Base-by-base conservation (phyloP, 2,888 invertebrate species). In the Torymus auratus region DNA sequence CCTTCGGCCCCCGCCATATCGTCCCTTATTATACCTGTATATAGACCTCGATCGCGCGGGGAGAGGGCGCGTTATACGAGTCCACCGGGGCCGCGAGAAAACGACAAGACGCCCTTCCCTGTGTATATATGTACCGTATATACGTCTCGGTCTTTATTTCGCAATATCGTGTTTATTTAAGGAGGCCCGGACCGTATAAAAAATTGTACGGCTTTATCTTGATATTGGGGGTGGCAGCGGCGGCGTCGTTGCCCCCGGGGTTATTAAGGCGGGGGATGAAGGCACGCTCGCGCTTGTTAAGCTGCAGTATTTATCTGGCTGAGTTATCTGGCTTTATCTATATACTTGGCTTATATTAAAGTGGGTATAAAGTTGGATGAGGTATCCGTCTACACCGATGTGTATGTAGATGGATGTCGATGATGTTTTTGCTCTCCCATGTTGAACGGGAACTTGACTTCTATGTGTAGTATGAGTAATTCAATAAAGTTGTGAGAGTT, bases 11-110 rank as follows among this genome's bases (percentile, higher is more conserved):
- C 12, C 2, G 14, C 55, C 55, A 17, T 64, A 65, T 3, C 3
- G 3, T 53, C 78, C 67, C 73, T 78, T 73, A 78, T 78, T 78
- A 28, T 28, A 78, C 78, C 78, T 78, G 71, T 10, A n/a, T 52
- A 14, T 61, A 76, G 68, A 68, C 61, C 61, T 61, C 20, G 75
- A 58, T 61, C 65, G 52, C 20, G 20, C 13, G 23, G 7, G 13
- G 11, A 10, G 15, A 14, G 52, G 23, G 14, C 64, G 17, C 23
- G 68, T 71, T 65, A 65, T 77, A 71, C 23, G 70, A 76, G 69
- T n/a, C 62, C 76, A 15, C 65, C 58, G 71, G 77, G 77, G 77
- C 70, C 64, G 15, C 20, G 58, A n/a, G 58, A 52, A 58, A n/a
- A 64, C 55, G 28, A 76, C 69, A 69, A 78, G 53, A 52, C 55